phyloP scores from a whole-genome alignment of 2,888 invertebrate species.

The Schrankia costaestrigalis region DNA sequence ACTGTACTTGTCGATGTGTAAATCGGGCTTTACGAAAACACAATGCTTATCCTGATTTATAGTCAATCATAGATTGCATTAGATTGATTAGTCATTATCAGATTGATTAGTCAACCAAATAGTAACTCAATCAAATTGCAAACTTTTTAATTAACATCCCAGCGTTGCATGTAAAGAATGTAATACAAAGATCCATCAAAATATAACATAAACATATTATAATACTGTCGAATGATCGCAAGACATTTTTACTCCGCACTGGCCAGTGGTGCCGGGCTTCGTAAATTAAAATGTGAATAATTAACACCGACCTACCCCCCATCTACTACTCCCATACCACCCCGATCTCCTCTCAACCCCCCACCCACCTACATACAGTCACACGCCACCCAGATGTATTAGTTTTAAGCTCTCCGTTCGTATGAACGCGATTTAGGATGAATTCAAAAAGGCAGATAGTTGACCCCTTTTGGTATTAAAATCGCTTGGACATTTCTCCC shows the following conservation, averaged over 20 bases:
- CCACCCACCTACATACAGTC: constrained; percentile 34
- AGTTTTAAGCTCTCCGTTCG: constrained; percentile 74
- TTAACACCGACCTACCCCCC: constrained; percentile 63
- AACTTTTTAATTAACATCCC: too few relatives aligned
- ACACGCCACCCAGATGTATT: constrained; percentile 72
- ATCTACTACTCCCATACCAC: constrained; percentile 31
- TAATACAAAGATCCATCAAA: too few relatives aligned
- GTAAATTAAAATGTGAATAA: constrained; percentile 81
- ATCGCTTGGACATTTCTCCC: constrained; percentile 49
- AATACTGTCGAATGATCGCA: constrained; percentile 68
- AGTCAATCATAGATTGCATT: too few relatives aligned
- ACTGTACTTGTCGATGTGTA: too few relatives aligned
- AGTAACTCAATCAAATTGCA: too few relatives aligned
- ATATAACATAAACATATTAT: constrained; percentile 25
- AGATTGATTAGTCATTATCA: too few relatives aligned
- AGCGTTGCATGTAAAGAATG: too few relatives aligned
- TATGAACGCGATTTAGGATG: constrained; percentile 68
- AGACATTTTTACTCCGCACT: constrained; percentile 72
- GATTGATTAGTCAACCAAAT: too few relatives aligned
- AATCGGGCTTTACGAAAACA: too few relatives aligned
- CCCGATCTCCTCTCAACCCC: constrained; percentile 26
- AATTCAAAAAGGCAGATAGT: constrained; percentile 56
- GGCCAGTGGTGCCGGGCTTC: constrained; percentile 59
- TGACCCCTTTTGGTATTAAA: constrained; percentile 55
- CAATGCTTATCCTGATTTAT: too few relatives aligned